Percentiles rank a stretch among this genome's conserved stretches.
Evolutionary conservation across 2,113 vertebrate genomes (phyloP).

Genomic region (Crypturellus undulatus): DNA sequence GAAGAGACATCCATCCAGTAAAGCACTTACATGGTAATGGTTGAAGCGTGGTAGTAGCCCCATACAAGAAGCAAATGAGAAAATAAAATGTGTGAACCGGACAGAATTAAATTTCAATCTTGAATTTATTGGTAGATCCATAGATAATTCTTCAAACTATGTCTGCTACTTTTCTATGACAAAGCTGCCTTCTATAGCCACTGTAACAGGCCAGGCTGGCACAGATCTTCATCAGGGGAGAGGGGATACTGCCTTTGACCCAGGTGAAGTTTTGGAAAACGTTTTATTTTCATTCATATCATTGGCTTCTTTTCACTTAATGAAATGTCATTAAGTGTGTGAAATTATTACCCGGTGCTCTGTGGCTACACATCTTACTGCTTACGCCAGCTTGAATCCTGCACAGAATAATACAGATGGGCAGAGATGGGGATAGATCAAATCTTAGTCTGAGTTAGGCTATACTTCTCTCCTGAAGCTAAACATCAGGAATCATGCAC

Average conservation of each 20-base stretch:
- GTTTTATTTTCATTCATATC: not conserved
- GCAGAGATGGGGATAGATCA: not conserved
- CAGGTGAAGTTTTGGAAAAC: not conserved
- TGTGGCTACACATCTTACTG: not conserved
- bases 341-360: not conserved
- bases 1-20: not conserved
- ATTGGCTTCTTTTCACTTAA: not conserved
- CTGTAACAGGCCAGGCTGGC: not conserved
- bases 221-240: not conserved
- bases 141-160: not conserved
- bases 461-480: not conserved
- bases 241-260: not conserved
- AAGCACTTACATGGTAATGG: not conserved
- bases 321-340: too few relatives aligned
- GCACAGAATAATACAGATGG: not conserved
- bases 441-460: not conserved
- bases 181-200: not conserved
- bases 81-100: not conserved
- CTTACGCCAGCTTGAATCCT: rapidly evolving
- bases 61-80: not conserved
- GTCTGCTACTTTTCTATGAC: not conserved
- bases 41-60: not conserved
- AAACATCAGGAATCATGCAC: not conserved
- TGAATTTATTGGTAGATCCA: not conserved
- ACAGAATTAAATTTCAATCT: too few relatives aligned